Percentiles rank a stretch among this genome's conserved stretches.
phyloP scores from a whole-genome alignment of 2,113 vertebrate species.

The Corythaeola cristata region DNA sequence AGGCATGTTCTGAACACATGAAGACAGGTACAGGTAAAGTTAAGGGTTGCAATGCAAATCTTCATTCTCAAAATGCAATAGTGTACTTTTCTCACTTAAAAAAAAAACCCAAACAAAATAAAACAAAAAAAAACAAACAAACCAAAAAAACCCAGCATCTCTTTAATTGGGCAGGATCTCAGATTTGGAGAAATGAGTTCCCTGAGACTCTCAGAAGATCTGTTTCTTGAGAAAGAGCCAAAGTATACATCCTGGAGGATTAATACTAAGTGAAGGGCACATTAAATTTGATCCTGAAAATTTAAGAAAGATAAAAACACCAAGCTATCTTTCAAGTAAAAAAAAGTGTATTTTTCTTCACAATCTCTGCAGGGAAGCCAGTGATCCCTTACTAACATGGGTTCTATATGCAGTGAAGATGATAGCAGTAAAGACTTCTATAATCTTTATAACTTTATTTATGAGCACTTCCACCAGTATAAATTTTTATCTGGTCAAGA shows the following conservation, averaged over 20 bases:
- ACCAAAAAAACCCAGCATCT: neutral
- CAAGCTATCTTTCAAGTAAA: neutral
- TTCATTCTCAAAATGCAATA: neutral
- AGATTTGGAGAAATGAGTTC: neutral
- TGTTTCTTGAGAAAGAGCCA: conserved; percentile 15
- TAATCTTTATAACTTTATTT: neutral
- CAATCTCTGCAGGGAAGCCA: neutral
- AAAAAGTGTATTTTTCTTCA: neutral
- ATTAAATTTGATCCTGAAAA: conserved; percentile 25
- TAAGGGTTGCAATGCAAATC: neutral
- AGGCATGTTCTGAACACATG: neutral
- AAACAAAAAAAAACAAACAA: neutral
- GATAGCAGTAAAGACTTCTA: neutral
- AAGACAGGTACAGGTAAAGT: neutral
- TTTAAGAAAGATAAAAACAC: conserved; percentile 11
- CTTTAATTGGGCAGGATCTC: neutral
- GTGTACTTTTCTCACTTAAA: neutral
- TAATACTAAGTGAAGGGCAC: conserved; percentile 41
- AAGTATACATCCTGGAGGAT: conserved; percentile 54
- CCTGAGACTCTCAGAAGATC: conserved; percentile 21
- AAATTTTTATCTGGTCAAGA: neutral
- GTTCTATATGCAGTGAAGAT: neutral
- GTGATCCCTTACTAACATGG: neutral
- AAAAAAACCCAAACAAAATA: neutral
- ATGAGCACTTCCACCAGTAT: neutral